Conservation (phyloP, 2,113 vertebrate species). For the Struthio camelus region DNA sequence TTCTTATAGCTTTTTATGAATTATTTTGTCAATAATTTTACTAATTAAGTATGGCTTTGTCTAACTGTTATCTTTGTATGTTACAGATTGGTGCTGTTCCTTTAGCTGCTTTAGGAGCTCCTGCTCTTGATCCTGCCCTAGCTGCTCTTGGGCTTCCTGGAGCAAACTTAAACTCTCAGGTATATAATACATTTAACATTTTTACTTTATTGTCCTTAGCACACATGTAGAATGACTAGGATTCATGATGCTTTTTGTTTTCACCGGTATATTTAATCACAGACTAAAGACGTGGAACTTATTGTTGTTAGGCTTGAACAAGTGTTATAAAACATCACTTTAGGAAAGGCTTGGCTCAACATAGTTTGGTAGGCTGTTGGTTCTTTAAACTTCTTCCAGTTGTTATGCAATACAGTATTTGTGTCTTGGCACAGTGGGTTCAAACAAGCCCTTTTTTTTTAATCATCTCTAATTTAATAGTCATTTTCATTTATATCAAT, state of each 20-base stretch:
- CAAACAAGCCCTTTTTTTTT: not conserved
- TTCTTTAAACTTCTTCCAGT: not conserved
- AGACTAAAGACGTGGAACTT: not conserved
- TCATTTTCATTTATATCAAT: not conserved
- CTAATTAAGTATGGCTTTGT: not conserved
- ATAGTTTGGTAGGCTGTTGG: not conserved
- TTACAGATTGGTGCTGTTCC: slow-evolving; percentile 93
- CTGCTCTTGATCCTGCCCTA: slow-evolving; percentile 91
- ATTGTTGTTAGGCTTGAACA: not conserved
- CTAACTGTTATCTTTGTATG: not conserved
- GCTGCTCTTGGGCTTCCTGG: slow-evolving; percentile 94
- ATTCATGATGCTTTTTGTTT: accelerated
- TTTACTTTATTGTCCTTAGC: not conserved
- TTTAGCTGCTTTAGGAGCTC: slow-evolving; percentile 90
- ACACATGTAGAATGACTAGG: accelerated
- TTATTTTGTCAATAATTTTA: too few species aligned
- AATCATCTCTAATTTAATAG: not conserved
- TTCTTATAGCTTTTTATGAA: accelerated
- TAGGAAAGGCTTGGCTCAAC: not conserved
- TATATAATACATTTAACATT: not conserved
- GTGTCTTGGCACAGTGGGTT: not conserved
- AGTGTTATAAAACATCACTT: not conserved
- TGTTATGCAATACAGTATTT: not conserved
- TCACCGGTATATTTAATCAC: not conserved
- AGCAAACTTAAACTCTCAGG: slow-evolving; percentile 94